Evolutionary conservation across 1,140 invertebrate species (phyloP).

Genomic region (Drosophila serrata): DNA sequence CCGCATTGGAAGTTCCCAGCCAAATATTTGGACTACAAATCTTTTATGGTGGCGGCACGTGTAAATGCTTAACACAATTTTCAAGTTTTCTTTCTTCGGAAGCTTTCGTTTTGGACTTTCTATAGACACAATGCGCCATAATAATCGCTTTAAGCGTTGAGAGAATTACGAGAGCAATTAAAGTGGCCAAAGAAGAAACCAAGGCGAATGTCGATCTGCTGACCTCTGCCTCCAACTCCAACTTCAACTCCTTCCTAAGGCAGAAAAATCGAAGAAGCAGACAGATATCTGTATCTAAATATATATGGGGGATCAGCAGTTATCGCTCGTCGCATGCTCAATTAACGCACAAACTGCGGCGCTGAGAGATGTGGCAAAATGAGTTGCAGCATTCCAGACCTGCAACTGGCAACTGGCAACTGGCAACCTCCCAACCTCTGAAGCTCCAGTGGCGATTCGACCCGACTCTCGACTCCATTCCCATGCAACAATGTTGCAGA

Average conservation of each 20-base stretch:
- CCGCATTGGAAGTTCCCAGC: slow-evolving; percentile 29
- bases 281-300: slow-evolving; percentile 8
- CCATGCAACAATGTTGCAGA: slow-evolving; percentile 79
- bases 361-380: slow-evolving; percentile 40
- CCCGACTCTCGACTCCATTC: slow-evolving; percentile 41
- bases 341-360: slow-evolving; percentile 54
- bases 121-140: slow-evolving; percentile 64
- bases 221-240: not conserved
- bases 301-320: slow-evolving; percentile 12
- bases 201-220: slow-evolving; percentile 10
- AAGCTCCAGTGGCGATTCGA: slow-evolving; percentile 5
- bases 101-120: slow-evolving; percentile 71
- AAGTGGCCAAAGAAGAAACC: slow-evolving; percentile 50
- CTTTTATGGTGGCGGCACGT: slow-evolving; percentile 69
- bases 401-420: slow-evolving; percentile 1
- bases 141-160: slow-evolving; percentile 70
- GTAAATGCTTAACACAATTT: slow-evolving; percentile 83
- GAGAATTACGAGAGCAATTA: slow-evolving; percentile 73
- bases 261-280: not conserved
- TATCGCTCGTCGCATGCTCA: slow-evolving; percentile 53
- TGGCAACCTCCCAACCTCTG: slow-evolving; percentile 17
- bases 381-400: slow-evolving; percentile 28
- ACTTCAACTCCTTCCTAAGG: not conserved
- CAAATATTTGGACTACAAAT: slow-evolving; percentile 5
- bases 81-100: slow-evolving; percentile 44